Base-by-base conservation (phyloP, 2,113 vertebrate genomes). In the Eidolon helvum region DNA sequence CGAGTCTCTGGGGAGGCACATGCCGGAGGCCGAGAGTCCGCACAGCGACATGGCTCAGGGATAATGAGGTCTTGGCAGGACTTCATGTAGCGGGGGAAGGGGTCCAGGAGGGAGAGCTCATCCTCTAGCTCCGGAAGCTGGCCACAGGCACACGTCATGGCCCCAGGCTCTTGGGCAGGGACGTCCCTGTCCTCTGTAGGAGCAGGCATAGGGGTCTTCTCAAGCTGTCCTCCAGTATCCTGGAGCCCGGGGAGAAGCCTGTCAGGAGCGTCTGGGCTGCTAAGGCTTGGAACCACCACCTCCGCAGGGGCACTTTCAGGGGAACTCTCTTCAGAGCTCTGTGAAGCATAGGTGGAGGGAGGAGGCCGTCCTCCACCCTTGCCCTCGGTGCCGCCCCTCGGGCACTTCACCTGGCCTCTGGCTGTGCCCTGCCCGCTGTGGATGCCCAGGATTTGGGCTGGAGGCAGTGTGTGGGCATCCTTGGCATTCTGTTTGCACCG, bases 361-460 rank as follows among this genome's bases (percentile, higher is more conserved):
- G 98, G 97, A 14, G 94, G 95, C 87, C 97, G 97, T 89, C 98
- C 96, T n/a, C 96, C 87, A 15, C 96, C 87, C 98, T 98, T 98
- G 83, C 94, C 91, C 94, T 98, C 98, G 1, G 97, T 28, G 0
- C 82, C 6, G 16, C 98, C 98, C 97, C 98, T 97, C 0, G 83
- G 96, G 93, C 98, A 99, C 95, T 98, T 99, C 68, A 98, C 94
- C 95, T 98, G 98, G 87, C 98, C 98, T 95, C 98, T 98, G 66
- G 98, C 98, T 1, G 98, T 98, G 40, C 98, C 98, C 97, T 99
- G 98, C 57, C 99, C 87, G 11, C 98, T 99, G 95, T 99, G 99
- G 88, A 99, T 99, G 57, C 99, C 99, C 28, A 99, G 98, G 92
- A 99, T 99, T 98, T 99, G 99, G 45, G 99, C 99, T 0, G 99